Evolutionary conservation across 2,888 invertebrate genomes (phyloP).

Genomic region (Steinernema carpocapsae): DNA sequence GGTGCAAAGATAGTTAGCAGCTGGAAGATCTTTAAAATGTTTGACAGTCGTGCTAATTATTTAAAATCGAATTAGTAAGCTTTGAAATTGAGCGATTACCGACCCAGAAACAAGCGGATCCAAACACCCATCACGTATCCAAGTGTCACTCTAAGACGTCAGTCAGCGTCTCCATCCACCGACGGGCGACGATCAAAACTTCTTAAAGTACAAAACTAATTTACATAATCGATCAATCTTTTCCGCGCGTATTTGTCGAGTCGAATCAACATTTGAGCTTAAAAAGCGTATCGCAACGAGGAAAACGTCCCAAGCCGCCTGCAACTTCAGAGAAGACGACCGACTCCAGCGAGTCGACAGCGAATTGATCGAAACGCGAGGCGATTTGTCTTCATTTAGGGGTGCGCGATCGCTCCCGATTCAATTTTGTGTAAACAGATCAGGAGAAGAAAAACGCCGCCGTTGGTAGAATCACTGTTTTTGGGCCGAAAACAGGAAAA

Average conservation of each 20-base stretch:
- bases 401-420: slow-evolving; percentile 20
- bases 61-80: no score
- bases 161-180: background rate
- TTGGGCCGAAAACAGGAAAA: background rate
- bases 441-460: background rate
- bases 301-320: background rate
- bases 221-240: background rate
- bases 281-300: background rate
- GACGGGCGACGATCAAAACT: background rate
- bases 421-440: slow-evolving; percentile 28
- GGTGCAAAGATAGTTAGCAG: no score
- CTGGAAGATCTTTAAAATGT: no score
- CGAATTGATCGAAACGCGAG: background rate
- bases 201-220: slow-evolving; percentile 5
- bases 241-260: background rate
- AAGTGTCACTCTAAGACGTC: no score
- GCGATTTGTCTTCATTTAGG: slow-evolving; percentile 15
- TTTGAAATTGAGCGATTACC: no score
- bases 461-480: background rate
- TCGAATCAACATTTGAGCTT: background rate
- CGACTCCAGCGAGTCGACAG: background rate
- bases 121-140: no score
- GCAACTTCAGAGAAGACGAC: background rate
- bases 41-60: no score
- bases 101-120: no score